phyloP scores from a whole-genome alignment of 23 tunicate genomes.

The Oikopleura dioica region DNA sequence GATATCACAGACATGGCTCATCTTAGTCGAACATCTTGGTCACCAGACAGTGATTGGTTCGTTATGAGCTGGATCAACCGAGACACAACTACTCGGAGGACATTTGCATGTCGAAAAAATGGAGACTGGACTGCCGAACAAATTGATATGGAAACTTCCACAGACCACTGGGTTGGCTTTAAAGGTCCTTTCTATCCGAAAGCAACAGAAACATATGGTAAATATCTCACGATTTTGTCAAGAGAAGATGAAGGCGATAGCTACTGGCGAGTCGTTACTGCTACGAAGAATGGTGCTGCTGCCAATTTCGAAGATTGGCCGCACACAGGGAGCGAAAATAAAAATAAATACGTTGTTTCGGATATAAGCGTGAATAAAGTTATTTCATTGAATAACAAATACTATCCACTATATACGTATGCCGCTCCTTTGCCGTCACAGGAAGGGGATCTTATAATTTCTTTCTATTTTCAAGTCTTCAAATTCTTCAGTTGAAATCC shows the following conservation, averaged over 20 bases:
- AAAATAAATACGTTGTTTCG: background rate
- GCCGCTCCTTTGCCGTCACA: too few relatives aligned
- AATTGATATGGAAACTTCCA: background rate
- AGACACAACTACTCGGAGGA: background rate
- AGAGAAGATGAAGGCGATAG: background rate
- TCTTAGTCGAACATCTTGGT: background rate
- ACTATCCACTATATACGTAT: too few relatives aligned
- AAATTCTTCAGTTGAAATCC: too few relatives aligned
- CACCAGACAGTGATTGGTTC: background rate
- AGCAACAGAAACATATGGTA: background rate
- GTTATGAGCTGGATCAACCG: slow-evolving; percentile 9
- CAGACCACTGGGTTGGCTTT: background rate
- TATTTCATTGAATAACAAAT: background rate
- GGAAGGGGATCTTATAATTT: too few relatives aligned
- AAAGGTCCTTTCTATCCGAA: slow-evolving; percentile 6
- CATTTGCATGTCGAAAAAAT: background rate
- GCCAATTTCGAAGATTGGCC: background rate
- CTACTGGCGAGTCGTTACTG: background rate
- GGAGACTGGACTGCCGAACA: too few relatives aligned
- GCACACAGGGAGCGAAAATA: background rate
- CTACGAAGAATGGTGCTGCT: background rate
- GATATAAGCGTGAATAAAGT: background rate
- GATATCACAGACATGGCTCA: background rate
- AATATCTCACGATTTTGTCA: background rate
- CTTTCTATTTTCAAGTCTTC: too few relatives aligned